Percentiles rank a stretch among this genome's conserved stretches.
Conservation (phyloP, 2,797 vertebrate species). For the Chrosomus eos region DNA sequence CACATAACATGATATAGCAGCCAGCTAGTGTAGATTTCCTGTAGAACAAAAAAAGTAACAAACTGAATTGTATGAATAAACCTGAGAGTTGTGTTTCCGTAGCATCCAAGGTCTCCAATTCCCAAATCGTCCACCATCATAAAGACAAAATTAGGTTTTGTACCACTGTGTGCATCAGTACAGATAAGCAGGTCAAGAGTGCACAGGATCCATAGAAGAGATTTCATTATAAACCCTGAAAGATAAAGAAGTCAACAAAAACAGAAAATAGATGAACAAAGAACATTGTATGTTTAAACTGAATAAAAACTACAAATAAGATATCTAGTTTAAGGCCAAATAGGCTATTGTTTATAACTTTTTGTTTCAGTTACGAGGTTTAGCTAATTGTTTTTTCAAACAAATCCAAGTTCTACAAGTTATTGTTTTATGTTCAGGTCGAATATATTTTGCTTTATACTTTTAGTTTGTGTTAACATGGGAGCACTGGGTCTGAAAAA, state of each 20-base stretch:
- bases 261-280: conserved; percentile 6
- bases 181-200: conserved; percentile 59
- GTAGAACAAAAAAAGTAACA: neutral
- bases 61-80: conserved; percentile 61
- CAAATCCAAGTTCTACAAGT: neutral
- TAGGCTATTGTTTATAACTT: neutral
- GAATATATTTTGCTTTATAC: neutral
- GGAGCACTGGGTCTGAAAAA: neutral
- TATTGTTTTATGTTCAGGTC: neutral
- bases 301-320: neutral
- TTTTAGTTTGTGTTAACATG: too few species aligned
- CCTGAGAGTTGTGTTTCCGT: conserved; percentile 89
- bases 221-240: conserved; percentile 68
- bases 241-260: conserved; percentile 20
- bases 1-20: neutral
- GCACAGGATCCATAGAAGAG: conserved; percentile 49
- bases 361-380: neutral
- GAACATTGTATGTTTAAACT: neutral
- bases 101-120: conserved; percentile 91
- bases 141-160: conserved; percentile 82
- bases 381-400: neutral
- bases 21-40: neutral
- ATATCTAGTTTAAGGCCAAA: neutral
- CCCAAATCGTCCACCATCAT: conserved; percentile 93
- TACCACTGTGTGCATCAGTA: conserved; percentile 30